Conservation (phyloP, 2,888 invertebrate genomes). For the Philaethria dido region DNA sequence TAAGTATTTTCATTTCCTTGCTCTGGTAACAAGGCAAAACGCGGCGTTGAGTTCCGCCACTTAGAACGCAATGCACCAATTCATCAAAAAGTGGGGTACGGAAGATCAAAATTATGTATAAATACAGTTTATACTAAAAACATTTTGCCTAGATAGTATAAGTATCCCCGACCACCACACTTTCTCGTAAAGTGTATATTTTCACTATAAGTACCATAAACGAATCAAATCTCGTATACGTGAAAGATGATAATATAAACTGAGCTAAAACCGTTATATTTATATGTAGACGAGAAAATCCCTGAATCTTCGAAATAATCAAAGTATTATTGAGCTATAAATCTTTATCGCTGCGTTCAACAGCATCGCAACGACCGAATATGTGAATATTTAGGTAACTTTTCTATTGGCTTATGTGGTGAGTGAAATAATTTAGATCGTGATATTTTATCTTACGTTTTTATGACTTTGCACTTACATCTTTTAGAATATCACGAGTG, state of each 20-base stretch:
- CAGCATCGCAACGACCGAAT: constrained; percentile 58
- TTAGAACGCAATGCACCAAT: too few relatives aligned
- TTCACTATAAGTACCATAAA: neutral
- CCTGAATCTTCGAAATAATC: constrained; percentile 78
- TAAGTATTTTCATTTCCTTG: too few relatives aligned
- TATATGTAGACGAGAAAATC: constrained; percentile 75
- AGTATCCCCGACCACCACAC: neutral
- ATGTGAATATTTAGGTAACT: constrained; percentile 73
- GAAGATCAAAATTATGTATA: too few relatives aligned
- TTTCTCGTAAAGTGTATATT: too few relatives aligned
- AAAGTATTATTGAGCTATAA: constrained; percentile 78
- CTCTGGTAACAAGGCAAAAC: too few relatives aligned
- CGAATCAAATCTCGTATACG: neutral
- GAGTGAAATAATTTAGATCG: constrained; percentile 47
- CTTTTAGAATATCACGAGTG: constrained; percentile 19
- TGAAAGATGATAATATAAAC: constrained; percentile 34
- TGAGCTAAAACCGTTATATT: constrained; percentile 71
- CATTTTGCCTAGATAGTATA: neutral
- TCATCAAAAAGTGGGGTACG: too few relatives aligned
- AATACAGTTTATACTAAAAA: too few relatives aligned
- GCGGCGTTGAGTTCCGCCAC: too few relatives aligned
- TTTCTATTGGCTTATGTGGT: constrained; percentile 53
- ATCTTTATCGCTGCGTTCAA: constrained; percentile 72
- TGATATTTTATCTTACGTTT: constrained; percentile 45
- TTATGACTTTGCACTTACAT: constrained; percentile 45